Evolutionary conservation across 2,888 invertebrate species (phyloP), one percentile per base, ranked within the genome.

Genomic region (Phortica okadai): DNA sequence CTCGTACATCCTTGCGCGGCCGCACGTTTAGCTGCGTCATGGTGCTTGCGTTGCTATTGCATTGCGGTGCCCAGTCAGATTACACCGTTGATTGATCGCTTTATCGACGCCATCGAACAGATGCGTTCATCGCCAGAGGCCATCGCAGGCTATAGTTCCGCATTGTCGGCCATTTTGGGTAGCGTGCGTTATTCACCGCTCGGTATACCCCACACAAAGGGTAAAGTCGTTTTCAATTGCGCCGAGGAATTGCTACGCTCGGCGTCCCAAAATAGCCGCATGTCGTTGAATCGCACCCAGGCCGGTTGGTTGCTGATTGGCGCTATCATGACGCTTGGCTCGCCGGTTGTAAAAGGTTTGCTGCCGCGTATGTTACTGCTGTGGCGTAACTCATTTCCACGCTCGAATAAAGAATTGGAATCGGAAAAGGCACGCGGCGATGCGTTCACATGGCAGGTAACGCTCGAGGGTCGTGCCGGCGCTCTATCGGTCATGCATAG

Each of bases 381-480:
- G 3, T 99, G 99, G 99, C 95, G 98, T 83, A 99, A 99, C 91
- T 98, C 98, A 42, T 99, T 99, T 91, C 99, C 99, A 0, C 94
- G 99, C 72, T 98, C 98, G 0, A 95, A 95, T 58, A 99, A 99
- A 89, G 99, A 99, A 91, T 93, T 99, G 16, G 99, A 99, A 90
- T 97, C 98, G 0, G 99, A 99, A 92, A 98, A 98, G 86, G 95
- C 97, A 16, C 93, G 99, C 87, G 96, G 98, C 7, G 99, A 99
- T 92, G 97, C 98, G 0, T 99, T 99, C 90, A 99, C 99, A n/a
- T 99, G 99, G 99, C 97, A 98, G 93, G 96, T 99, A 62, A 98
- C 99, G 0, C 92, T 99, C 75, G 99, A 99, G 92, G 98, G 98
- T 2, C 94, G 99, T 64, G 98, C 99, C 4, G 99, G 99, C 0